phyloP scores from a whole-genome alignment of 2,797 vertebrate genomes.

The Huso huso region DNA sequence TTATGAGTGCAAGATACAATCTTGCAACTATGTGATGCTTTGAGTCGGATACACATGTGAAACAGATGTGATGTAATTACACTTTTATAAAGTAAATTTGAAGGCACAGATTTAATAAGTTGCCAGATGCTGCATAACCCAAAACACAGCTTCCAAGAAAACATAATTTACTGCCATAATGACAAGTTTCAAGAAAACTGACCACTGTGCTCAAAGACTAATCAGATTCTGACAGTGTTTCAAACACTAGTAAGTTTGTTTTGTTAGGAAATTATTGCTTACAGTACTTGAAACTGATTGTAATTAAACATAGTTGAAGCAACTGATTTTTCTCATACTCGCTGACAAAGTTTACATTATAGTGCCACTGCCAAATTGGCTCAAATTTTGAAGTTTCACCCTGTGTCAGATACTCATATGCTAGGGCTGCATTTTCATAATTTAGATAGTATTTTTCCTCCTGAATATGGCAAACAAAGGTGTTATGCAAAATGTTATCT shows the following conservation, averaged over 20 bases:
- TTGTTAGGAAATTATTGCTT: conserved; percentile 1
- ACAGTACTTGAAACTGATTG: not conserved
- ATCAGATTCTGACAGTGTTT: not conserved
- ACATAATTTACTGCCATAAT: conserved; percentile 31
- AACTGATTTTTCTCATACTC: too few relatives aligned
- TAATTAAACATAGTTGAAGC: not conserved
- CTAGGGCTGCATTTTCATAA: too few relatives aligned
- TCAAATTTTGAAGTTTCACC: too few relatives aligned
- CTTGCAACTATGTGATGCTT: conserved; percentile 35
- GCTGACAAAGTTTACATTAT: too few relatives aligned
- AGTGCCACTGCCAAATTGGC: too few relatives aligned
- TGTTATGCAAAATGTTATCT: too few relatives aligned
- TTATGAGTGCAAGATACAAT: conserved; percentile 43
- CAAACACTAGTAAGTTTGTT: not conserved
- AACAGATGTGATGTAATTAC: conserved; percentile 48
- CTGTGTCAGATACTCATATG: too few relatives aligned
- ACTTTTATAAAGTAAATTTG: conserved; percentile 44
- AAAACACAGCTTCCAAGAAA: conserved; percentile 34
- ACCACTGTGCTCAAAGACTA: conserved; percentile 24
- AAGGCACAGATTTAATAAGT: conserved; percentile 40
- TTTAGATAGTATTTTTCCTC: too few relatives aligned
- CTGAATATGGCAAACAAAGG: too few relatives aligned
- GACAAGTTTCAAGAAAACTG: conserved; percentile 43
- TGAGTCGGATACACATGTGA: conserved; percentile 31
- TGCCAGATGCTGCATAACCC: conserved; percentile 40